Percentiles rank a stretch among this genome's conserved stretches.
Conservation (phyloP, 2,888 invertebrate species). For the Polymixis lichenea region DNA sequence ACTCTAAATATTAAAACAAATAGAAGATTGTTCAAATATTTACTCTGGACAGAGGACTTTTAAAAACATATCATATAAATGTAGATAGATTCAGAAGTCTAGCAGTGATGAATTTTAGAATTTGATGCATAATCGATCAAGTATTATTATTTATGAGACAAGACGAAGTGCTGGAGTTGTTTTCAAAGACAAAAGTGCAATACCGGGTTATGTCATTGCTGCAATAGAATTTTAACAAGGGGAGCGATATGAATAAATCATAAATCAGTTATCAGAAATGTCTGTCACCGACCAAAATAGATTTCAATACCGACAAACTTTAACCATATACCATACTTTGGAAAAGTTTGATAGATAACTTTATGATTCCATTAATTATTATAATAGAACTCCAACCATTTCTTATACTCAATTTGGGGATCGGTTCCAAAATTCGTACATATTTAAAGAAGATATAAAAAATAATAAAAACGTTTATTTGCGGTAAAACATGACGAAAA, state of each 20-base stretch:
- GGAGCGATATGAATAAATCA: constrained; percentile 53
- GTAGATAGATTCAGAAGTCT: constrained; percentile 5
- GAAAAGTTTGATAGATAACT: background rate
- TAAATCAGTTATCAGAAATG: constrained; percentile 44
- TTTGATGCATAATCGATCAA: constrained; percentile 45
- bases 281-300: constrained; percentile 41
- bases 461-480: background rate
- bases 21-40: constrained; percentile 60
- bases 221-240: constrained; percentile 55
- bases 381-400: background rate
- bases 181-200: constrained; percentile 61
- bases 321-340: background rate
- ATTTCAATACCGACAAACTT: constrained; percentile 25
- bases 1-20: constrained; percentile 66
- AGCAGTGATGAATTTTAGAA: constrained; percentile 23
- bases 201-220: constrained; percentile 56
- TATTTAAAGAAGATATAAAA: background rate
- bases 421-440: background rate
- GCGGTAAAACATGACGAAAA: background rate
- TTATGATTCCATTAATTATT: background rate
- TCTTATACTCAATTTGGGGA: background rate
- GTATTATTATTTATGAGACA: constrained; percentile 31
- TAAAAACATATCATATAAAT: constrained; percentile 18
- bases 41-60: constrained; percentile 28
- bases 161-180: constrained; percentile 18